Base-by-base conservation (phyloP, 2,113 vertebrate species). In the Peucedramus taeniatus region DNA sequence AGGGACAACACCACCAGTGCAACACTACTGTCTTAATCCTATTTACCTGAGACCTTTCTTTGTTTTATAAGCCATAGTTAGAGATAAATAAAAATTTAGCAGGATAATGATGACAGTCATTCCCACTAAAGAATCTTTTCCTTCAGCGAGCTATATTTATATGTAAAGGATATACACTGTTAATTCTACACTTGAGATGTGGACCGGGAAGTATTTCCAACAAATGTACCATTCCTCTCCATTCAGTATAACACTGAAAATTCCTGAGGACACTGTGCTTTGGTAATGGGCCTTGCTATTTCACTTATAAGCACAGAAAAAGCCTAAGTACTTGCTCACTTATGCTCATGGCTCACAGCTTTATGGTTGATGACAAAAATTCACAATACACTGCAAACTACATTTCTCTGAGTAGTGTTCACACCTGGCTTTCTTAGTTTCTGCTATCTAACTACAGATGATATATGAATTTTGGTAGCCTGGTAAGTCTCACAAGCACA, bases 141-240 rank as follows among this genome's bases (percentile, higher is more conserved):
- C 71, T 94, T 90, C 60, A 82, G 31, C 3, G 30, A 78, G 59
- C 64, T 90, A 27, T 64, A 90, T 80, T 96, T 95, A 71, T 75
- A 71, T 39, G 44, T 68, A 77, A 89, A 93, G 39, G 40, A 95
- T 83, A 78, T 21, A 89, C 23, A 74, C 72, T n/a, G 44, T 40
- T 92, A 93, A 92, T 94, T 89, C 85, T 79, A 82, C 1, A 10
- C 72, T 61, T 92, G 69, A 81, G 45, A 93, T 90, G 71, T 45
- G 72, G 64, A 93, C 23, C 10, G 6, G 44, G 40, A 94, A 92
- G 30, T 72, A 81, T 26, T 94, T 95, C 83, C 88, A 96, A 94
- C 13, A 88, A 83, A 87, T 70, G 80, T 3, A 87, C 93, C 92
- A 53, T 90, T 96, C 10, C 86, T 86, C 53, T 50, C 76, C 37